Conservation (phyloP, 53 echinoderm and acorn worm genomes). For the Arbacia lixula region DNA sequence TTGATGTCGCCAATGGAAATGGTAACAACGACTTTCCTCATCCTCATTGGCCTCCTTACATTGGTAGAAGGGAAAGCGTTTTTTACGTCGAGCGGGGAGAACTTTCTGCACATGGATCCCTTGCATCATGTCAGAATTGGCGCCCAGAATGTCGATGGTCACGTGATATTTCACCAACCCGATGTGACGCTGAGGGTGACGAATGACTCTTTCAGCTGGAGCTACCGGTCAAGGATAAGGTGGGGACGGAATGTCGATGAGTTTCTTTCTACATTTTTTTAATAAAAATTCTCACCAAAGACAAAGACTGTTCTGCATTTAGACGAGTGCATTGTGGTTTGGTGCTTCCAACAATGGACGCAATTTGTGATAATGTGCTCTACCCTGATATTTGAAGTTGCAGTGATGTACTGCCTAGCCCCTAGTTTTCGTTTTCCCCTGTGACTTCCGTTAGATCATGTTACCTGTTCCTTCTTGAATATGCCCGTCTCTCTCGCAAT, state of each 20-base stretch:
- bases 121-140: slow-evolving; percentile 6
- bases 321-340: no score
- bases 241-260: neutral
- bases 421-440: no score
- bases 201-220: slow-evolving; percentile 16
- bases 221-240: slow-evolving; percentile 30
- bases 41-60: no score
- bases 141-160: neutral
- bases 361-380: no score
- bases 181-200: neutral
- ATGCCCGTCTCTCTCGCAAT: no score
- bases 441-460: no score
- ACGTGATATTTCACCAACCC: slow-evolving; percentile 16
- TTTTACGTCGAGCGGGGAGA: slow-evolving; percentile 13
- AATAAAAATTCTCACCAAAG: no score
- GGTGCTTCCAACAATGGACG: no score
- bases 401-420: no score
- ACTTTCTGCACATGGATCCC: slow-evolving; percentile 7
- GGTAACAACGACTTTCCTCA: neutral
- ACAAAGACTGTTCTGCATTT: no score
- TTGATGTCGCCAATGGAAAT: neutral
- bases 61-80: neutral
- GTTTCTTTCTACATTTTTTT: neutral
- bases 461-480: no score
- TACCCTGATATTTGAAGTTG: no score